Evolutionary conservation across 2,797 vertebrate species (phyloP).

Genomic region (Poeciliopsis infans): DNA sequence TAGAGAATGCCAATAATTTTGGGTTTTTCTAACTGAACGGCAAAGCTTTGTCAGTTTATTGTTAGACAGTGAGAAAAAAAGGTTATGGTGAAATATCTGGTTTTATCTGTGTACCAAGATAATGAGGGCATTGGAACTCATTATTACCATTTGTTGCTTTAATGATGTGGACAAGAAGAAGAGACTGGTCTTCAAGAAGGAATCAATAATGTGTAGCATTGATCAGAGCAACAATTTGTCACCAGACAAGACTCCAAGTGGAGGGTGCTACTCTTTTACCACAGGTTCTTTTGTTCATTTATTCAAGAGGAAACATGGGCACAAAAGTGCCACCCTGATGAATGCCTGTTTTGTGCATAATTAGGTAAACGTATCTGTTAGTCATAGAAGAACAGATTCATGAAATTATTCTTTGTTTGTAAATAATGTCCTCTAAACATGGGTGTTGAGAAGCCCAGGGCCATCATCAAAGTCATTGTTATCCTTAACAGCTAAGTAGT

Average conservation of each 20-base stretch:
- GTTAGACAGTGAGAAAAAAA: neutral
- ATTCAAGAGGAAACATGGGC: conserved; percentile 60
- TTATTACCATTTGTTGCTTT: conserved; percentile 61
- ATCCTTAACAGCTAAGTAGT: conserved; percentile 18
- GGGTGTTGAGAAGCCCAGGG: conserved; percentile 40
- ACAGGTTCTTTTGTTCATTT: conserved; percentile 54
- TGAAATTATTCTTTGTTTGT: conserved; percentile 71
- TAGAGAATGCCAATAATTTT: neutral
- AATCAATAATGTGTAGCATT: conserved; percentile 70
- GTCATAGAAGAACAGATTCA: conserved; percentile 66
- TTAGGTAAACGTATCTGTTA: conserved; percentile 71
- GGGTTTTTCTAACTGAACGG: neutral
- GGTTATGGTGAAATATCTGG: neutral
- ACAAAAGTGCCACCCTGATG: conserved; percentile 72
- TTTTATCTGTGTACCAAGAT: conserved; percentile 3
- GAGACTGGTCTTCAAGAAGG: conserved; percentile 70
- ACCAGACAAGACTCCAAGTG: conserved; percentile 56
- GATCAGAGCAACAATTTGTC: conserved; percentile 70
- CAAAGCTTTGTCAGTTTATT: neutral
- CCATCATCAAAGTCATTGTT: conserved; percentile 30
- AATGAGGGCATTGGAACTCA: conserved; percentile 53
- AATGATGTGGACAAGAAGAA: conserved; percentile 63
- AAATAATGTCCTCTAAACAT: conserved; percentile 61
- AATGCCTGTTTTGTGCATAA: conserved; percentile 74
- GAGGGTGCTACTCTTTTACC: conserved; percentile 49